phyloP scores from a whole-genome alignment of 1,140 invertebrate species.

The Phenacoccus solenopsis region DNA sequence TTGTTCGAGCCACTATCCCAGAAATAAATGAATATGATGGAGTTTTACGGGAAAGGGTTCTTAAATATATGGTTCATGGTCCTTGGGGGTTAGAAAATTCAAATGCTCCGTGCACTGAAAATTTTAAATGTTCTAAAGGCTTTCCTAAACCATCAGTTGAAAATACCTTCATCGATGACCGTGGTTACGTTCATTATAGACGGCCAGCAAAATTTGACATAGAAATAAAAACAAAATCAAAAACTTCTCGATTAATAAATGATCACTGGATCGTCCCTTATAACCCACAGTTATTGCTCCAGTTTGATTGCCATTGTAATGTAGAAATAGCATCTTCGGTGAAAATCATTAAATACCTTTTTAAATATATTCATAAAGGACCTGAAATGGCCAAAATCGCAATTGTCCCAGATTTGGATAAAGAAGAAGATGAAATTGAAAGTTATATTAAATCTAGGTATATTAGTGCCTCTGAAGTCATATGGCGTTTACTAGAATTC shows the following conservation, averaged over 20 bases:
- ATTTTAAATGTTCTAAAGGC: slow-evolving; percentile 5
- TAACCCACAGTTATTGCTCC: slow-evolving; percentile 28
- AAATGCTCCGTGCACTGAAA: slow-evolving; percentile 15
- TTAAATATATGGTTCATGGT: slow-evolving; percentile 33
- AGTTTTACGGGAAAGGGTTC: slow-evolving; percentile 26
- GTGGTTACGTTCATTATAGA: slow-evolving; percentile 35
- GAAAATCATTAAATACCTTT: slow-evolving; percentile 33
- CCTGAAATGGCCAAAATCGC: slow-evolving; percentile 5
- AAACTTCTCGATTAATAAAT: slow-evolving; percentile 25
- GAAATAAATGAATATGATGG: not conserved
- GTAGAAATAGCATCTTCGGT: slow-evolving; percentile 32
- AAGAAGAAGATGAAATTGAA: slow-evolving; percentile 12
- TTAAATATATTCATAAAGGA: slow-evolving; percentile 36
- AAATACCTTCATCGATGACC: slow-evolving; percentile 30
- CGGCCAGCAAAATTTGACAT: too few species aligned
- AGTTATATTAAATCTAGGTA: slow-evolving; percentile 32
- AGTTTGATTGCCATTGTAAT: slow-evolving; percentile 32
- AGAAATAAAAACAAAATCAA: not conserved
- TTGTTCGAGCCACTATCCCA: slow-evolving; percentile 5
- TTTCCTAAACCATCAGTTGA: slow-evolving; percentile 31
- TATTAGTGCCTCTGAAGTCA: slow-evolving; percentile 34
- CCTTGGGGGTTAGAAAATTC: slow-evolving; percentile 28
- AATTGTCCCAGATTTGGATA: not conserved
- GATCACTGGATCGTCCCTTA: slow-evolving; percentile 34
- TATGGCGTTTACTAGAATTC: slow-evolving; percentile 33